phyloP scores from a whole-genome alignment of 2,888 invertebrate species.

The Nudaria mundana region DNA sequence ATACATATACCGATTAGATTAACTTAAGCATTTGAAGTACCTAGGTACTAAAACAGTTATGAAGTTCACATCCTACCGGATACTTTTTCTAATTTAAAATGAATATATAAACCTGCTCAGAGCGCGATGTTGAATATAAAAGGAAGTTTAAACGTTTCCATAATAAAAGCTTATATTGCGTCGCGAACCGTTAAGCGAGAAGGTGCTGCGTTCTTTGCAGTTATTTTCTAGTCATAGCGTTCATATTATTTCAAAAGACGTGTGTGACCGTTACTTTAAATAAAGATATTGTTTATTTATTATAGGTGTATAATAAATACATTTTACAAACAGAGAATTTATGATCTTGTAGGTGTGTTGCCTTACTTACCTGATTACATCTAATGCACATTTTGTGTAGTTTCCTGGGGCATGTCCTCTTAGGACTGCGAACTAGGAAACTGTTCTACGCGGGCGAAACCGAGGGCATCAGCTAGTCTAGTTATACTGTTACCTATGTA shows the following conservation, averaged over 20 bases:
- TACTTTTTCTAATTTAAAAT: constrained; percentile 15
- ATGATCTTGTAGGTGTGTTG: constrained; percentile 30
- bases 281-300: background rate
- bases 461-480: no score
- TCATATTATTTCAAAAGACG: constrained; percentile 15
- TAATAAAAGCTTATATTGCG: constrained; percentile 59
- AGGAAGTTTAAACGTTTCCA: constrained; percentile 36
- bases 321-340: no score
- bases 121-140: constrained; percentile 18
- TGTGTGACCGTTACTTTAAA: constrained; percentile 9
- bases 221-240: constrained; percentile 21
- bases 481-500: no score
- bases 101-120: constrained; percentile 19
- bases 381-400: no score
- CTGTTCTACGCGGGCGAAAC: no score
- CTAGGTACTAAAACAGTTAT: no score
- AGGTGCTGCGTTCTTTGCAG: constrained; percentile 39
- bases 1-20: no score
- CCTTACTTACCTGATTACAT: constrained; percentile 54
- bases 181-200: constrained; percentile 54
- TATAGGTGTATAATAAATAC: constrained; percentile 5
- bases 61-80: no score
- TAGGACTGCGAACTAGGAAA: no score
- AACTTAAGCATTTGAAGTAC: no score
- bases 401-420: no score